Percentiles rank a stretch among this genome's conserved stretches.
phyloP scores from a whole-genome alignment of 2,113 vertebrate genomes.

The Oreochromis spilurus region DNA sequence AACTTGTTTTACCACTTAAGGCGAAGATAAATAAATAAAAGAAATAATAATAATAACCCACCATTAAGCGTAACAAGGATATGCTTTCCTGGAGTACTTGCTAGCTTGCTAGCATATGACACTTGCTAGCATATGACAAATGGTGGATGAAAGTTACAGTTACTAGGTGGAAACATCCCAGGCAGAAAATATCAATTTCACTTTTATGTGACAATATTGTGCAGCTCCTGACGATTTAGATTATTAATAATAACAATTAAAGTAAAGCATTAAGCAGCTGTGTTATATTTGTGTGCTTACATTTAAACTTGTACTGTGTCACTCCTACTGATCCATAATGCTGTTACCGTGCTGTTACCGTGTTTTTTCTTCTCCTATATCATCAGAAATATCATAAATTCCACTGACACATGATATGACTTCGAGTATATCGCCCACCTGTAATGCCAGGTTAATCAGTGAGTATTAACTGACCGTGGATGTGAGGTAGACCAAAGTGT shows the following conservation, averaged over 20 bases:
- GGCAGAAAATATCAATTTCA: background rate
- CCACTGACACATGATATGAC: background rate
- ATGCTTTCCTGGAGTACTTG: background rate
- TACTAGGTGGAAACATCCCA: background rate
- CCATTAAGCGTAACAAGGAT: background rate
- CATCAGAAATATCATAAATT: background rate
- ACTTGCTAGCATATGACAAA: background rate
- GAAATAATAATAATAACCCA: background rate
- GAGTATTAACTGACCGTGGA: background rate
- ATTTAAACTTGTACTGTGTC: background rate
- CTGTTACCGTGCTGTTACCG: background rate
- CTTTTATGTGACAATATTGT: background rate
- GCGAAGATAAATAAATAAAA: background rate
- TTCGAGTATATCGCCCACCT: background rate
- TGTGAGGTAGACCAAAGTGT: background rate
- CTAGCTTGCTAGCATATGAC: too few species aligned
- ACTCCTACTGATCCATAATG: background rate
- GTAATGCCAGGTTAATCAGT: background rate
- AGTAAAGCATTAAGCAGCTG: background rate
- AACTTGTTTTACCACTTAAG: background rate
- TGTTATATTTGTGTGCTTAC: background rate
- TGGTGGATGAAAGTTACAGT: background rate
- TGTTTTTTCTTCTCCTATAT: background rate
- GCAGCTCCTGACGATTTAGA: background rate
- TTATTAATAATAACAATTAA: background rate